A percentile compares a stretch with the other conserved stretches of the same genome.
Evolutionary conservation across 1,140 invertebrate genomes (phyloP).

Genomic region (Drosophila virilis): DNA sequence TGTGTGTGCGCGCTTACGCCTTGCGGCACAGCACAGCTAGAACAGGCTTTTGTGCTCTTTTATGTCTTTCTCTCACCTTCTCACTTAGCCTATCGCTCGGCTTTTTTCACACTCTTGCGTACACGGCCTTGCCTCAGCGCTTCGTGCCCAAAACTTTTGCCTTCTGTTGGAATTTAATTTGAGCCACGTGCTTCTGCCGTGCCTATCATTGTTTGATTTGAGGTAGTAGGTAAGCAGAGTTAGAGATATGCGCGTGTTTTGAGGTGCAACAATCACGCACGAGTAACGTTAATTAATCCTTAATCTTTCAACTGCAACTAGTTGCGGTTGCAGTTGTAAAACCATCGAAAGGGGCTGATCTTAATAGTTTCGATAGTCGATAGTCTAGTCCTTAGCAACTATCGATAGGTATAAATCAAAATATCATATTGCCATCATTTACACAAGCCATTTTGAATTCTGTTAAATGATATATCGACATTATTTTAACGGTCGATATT

Average conservation of each 20-base stretch:
- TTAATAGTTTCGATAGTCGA: no score
- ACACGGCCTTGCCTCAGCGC: slow-evolving; percentile 3
- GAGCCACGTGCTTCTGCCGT: slow-evolving; percentile 33
- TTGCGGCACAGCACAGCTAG: slow-evolving; percentile 28
- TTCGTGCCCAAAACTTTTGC: slow-evolving; percentile 35
- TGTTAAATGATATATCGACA: no score
- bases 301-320: no score
- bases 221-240: not conserved
- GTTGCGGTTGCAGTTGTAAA: no score
- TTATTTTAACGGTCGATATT: no score
- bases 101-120: slow-evolving; percentile 8
- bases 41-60: slow-evolving; percentile 18
- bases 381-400: no score
- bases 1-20: slow-evolving; percentile 64
- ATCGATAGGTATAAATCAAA: no score
- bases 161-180: slow-evolving; percentile 62
- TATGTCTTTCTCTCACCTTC: slow-evolving; percentile 11
- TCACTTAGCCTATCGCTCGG: slow-evolving; percentile 2
- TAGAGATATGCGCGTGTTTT: slow-evolving; percentile 12
- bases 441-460: no score
- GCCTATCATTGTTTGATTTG: not conserved
- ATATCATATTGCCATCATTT: no score
- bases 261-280: not conserved
- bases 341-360: no score
- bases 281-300: not conserved